These are phyloP conservation scores for Acronicta leporina DNA, from an alignment of 2,888 invertebrate species.

Conservation along the genomic window DNA sequence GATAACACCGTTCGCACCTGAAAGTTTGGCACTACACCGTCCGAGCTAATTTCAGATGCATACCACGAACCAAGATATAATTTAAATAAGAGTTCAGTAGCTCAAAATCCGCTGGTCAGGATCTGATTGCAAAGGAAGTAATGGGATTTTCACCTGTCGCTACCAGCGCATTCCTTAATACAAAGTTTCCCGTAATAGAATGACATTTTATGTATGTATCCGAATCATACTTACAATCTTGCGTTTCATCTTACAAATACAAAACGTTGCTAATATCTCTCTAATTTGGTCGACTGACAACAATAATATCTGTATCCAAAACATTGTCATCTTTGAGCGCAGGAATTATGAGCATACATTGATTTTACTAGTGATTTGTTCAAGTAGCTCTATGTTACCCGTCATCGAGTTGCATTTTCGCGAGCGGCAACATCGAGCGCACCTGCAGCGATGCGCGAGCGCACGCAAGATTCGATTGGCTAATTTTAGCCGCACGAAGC, in stretches of 20 bases:
- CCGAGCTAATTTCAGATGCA: constrained; percentile 62
- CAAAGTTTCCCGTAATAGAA: constrained; percentile 11
- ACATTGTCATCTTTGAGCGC: constrained; percentile 8
- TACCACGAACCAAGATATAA: constrained; percentile 44
- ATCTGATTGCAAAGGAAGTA: constrained; percentile 5
- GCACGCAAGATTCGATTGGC: constrained; percentile 72
- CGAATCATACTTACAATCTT: constrained; percentile 6
- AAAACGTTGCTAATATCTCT: constrained; percentile 10
- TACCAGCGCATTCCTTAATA: constrained; percentile 15
- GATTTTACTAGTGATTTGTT: constrained; percentile 43
- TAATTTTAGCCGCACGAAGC: constrained; percentile 78
- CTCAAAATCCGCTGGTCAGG: constrained; percentile 17
- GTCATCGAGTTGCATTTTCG: constrained; percentile 64
- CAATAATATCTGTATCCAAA: constrained; percentile 6
- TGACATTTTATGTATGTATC: constrained; percentile 27
- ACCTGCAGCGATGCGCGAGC: constrained; percentile 84
- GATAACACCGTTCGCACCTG: constrained; percentile 77
- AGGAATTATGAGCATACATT: constrained; percentile 6
- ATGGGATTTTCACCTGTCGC: constrained; percentile 19
- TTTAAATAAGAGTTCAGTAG: constrained; percentile 42
- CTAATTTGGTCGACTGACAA: background rate
- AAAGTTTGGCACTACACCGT: constrained; percentile 73
- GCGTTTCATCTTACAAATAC: constrained; percentile 18
- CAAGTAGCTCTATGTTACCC: constrained; percentile 55
- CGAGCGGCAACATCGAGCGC: constrained; percentile 72